phyloP scores from a whole-genome alignment of 2,888 invertebrate genomes.

The Laspeyria flexula region DNA sequence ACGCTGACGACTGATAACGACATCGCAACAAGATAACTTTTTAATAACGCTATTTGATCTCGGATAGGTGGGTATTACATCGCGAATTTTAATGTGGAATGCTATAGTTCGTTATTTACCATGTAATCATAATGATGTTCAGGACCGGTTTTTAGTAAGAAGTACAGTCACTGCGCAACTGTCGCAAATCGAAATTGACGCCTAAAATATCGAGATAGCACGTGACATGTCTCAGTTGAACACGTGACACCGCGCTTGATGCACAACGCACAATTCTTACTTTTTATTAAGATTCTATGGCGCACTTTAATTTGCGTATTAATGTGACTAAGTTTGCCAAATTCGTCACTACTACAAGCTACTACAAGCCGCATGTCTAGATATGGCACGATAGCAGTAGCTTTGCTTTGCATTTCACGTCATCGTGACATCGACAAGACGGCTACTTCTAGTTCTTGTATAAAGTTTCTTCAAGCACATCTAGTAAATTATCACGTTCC shows the following conservation, averaged over 20 bases:
- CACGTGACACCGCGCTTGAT: conserved; percentile 20
- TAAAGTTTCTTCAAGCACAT: conserved; percentile 22
- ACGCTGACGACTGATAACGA: conserved; percentile 62
- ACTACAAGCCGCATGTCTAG: background rate
- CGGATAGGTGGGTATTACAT: conserved; percentile 30
- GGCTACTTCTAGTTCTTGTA: conserved; percentile 7
- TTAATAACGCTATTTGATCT: conserved; percentile 60
- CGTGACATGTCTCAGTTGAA: conserved; percentile 21
- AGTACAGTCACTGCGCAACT: conserved; percentile 4
- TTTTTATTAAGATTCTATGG: conserved; percentile 19
- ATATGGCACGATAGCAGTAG: conserved; percentile 1
- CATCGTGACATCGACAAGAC: background rate
- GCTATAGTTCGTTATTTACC: conserved; percentile 22
- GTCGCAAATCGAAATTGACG: conserved; percentile 24
- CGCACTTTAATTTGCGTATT: conserved; percentile 14
- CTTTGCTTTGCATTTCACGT: conserved; percentile 10
- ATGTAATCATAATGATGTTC: conserved; percentile 5
- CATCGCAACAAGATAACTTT: conserved; percentile 75
- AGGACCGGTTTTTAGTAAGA: conserved; percentile 8
- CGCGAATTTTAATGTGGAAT: conserved; percentile 36
- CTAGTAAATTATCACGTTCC: conserved; percentile 39
- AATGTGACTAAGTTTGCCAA: conserved; percentile 14
- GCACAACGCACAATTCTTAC: conserved; percentile 11
- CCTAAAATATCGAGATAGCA: conserved; percentile 29
- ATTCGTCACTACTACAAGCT: conserved; percentile 14